phyloP scores from a whole-genome alignment of 1,140 invertebrate species.

The Bombus superbus region DNA sequence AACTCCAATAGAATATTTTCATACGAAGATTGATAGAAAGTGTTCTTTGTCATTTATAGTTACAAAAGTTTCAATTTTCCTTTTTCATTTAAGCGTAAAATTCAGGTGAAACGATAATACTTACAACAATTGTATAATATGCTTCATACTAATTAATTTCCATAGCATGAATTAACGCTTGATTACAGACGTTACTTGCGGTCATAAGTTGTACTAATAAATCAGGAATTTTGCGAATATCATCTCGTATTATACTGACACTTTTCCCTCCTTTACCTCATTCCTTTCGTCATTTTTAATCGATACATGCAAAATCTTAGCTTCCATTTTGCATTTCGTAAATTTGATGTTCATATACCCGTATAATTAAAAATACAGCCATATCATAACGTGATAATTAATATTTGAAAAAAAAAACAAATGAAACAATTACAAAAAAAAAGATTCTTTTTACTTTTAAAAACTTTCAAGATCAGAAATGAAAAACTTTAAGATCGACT shows the following conservation, averaged over 20 bases:
- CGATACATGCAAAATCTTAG: constrained; percentile 6
- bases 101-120: constrained; percentile 16
- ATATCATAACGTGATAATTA: background rate
- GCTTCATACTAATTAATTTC: constrained; percentile 51
- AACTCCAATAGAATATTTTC: constrained; percentile 7
- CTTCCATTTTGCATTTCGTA: background rate
- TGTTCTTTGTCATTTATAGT: constrained; percentile 7
- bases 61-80: background rate
- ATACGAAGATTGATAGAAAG: constrained; percentile 12
- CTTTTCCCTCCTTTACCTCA: background rate
- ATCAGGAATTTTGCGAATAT: constrained; percentile 46
- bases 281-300: background rate
- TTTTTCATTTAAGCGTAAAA: background rate
- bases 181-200: constrained; percentile 26
- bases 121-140: constrained; percentile 18
- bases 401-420: background rate
- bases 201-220: constrained; percentile 45
- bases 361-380: constrained; percentile 34
- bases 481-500: background rate
- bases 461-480: background rate
- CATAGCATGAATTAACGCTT: constrained; percentile 24
- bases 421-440: background rate
- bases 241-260: constrained; percentile 5
- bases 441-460: background rate
- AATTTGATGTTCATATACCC: constrained; percentile 28